Evolutionary conservation across 2,888 invertebrate genomes (phyloP).

Genomic region (Bombylius discolor): DNA sequence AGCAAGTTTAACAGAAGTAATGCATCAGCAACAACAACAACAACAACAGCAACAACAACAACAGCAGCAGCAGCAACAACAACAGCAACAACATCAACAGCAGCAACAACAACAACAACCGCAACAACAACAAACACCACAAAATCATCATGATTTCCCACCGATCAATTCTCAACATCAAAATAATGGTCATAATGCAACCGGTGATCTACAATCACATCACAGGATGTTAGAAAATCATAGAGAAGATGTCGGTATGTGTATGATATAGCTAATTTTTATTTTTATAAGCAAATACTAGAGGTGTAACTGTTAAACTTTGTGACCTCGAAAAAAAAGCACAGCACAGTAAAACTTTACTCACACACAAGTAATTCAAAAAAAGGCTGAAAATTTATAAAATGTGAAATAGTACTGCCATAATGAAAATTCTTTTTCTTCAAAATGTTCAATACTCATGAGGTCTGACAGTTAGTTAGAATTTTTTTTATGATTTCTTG

Average conservation of each 20-base stretch:
- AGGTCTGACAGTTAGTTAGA: no score
- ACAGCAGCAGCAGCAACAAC: constrained; percentile 55
- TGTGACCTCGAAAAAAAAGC: neutral
- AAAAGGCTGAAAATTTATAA: no score
- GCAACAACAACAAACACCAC: constrained; percentile 53
- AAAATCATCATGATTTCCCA: constrained; percentile 32
- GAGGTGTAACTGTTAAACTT: neutral
- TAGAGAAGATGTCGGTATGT: constrained; percentile 39
- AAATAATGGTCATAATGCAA: constrained; percentile 44
- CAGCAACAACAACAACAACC: constrained; percentile 44
- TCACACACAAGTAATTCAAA: no score
- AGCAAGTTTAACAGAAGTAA: constrained; percentile 45
- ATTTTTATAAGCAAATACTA: no score
- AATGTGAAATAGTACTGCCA: no score
- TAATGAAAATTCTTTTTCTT: no score
- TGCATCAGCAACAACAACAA: constrained; percentile 49
- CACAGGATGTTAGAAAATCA: constrained; percentile 41
- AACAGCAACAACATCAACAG: constrained; percentile 51
- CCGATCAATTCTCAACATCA: constrained; percentile 25
- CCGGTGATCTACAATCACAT: constrained; percentile 49
- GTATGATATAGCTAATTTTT: neutral
- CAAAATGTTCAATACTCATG: no score
- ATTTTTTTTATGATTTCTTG: no score
- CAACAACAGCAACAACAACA: constrained; percentile 50
- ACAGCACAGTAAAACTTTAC: neutral